Evolutionary conservation across 2,888 invertebrate genomes (phyloP), one percentile per base, ranked within the genome.

Genomic region (Coelinius sp.): DNA sequence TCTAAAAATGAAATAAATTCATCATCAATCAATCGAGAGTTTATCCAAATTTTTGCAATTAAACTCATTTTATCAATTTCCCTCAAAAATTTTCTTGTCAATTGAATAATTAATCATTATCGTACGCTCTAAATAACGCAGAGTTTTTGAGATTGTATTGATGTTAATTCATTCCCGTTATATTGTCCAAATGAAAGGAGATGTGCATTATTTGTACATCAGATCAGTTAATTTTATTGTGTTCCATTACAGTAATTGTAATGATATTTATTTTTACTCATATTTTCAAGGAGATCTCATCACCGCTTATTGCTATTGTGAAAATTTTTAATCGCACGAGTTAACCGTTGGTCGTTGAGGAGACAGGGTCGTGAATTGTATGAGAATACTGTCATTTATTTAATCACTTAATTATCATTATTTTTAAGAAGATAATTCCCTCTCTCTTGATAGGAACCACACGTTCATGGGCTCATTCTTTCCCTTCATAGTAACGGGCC

Each of bases 391-490:
- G 41, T 63, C 25, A 66, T 66, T 53, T 49, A 44, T 64, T 24
- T 20, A 49, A 64, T 44, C 44, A 64, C 64, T 64, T 27, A 35
- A 24, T 49, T 14, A 12, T 63, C 20, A 24, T 63, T 63, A 63
- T 27, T 65, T 65, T 81, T 85, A 86, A 65, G 83, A 79, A 27
- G 78, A 44, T 31, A 86, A 74, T 72, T 87, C 86, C 53, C 81
- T 81, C 73, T 87, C 86, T 78, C 91, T 86, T 73, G 92, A 93
- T 68, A 97, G 88, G 89, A 96, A 95, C 94, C 96, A 97, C 20
- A 96, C 95, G 85, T 96, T 93, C 97, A 97, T 97, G 1, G 97
- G 96, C 75, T 96, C 95, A 2, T 95, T 93, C 88, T 96, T 96
- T 63, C 97, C 97, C 88, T 97, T 97, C 97, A 97, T 97, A 25